These are phyloP conservation scores for Lemur catta DNA, from an alignment of 2,797 vertebrate species.

Conservation along the genomic window DNA sequence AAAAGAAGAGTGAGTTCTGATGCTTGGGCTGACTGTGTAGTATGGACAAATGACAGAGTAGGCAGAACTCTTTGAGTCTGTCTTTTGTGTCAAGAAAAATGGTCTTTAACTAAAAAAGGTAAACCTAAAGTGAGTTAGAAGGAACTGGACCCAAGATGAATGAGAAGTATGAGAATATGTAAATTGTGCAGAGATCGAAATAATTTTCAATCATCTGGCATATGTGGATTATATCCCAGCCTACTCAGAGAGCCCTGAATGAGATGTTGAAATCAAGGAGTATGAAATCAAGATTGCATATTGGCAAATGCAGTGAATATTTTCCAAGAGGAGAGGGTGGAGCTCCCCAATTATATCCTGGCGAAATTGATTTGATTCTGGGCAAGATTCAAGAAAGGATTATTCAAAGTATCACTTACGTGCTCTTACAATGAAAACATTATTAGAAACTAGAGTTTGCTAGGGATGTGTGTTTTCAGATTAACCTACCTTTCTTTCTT, in stretches of 20 bases:
- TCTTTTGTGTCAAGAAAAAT: not conserved
- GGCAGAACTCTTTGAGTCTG: not conserved
- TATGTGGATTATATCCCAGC: not conserved
- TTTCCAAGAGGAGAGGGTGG: not conserved
- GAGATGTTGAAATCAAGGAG: not conserved
- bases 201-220: not conserved
- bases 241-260: not conserved
- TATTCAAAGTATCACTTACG: not conserved
- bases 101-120: not conserved
- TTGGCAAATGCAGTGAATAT: not conserved
- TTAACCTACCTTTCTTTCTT: not conserved
- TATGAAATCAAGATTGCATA: conserved; percentile 8
- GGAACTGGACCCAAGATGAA: not conserved
- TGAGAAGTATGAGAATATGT: not conserved
- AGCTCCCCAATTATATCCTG: not conserved
- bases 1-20: not conserved
- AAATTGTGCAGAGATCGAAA: not conserved
- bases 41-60: not conserved
- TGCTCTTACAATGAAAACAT: not conserved
- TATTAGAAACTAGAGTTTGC: not conserved
- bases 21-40: not conserved
- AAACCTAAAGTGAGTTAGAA: not conserved
- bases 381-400: not conserved
- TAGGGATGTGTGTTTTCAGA: conserved; percentile 6
- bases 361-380: not conserved